A percentile compares a stretch with the other conserved stretches of the same genome.
Conservation (phyloP, 2,797 vertebrate species). For the Phoxinus dragarum region DNA sequence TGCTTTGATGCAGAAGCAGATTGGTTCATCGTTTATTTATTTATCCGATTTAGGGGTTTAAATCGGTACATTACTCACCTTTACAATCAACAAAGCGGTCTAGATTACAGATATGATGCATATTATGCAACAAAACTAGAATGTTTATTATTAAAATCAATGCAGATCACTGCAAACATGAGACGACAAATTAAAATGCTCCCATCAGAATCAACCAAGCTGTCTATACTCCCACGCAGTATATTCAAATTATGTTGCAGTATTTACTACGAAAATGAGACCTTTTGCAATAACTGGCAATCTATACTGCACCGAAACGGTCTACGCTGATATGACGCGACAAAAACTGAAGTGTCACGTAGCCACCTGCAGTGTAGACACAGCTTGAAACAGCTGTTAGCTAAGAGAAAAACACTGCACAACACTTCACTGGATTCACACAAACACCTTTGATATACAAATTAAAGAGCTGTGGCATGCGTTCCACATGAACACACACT, state of each 20-base stretch:
- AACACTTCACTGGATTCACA: slow-evolving; percentile 18
- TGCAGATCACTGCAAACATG: not conserved
- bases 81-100: not conserved
- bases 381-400: slow-evolving; percentile 24
- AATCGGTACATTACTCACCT: too few species aligned
- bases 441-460: slow-evolving; percentile 38
- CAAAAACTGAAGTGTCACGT: not conserved
- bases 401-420: slow-evolving; percentile 10
- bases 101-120: not conserved
- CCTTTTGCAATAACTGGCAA: not conserved
- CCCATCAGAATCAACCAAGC: not conserved
- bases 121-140: not conserved
- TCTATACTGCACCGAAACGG: not conserved
- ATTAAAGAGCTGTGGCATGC: slow-evolving; percentile 20
- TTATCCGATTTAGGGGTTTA: too few species aligned
- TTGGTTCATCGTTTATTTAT: not conserved
- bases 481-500: slow-evolving; percentile 36
- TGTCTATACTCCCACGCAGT: not conserved
- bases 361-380: not conserved
- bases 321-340: not conserved
- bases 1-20: not conserved
- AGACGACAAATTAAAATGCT: not conserved
- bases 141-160: not conserved
- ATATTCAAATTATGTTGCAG: not conserved
- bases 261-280: not conserved